Base-by-base conservation (phyloP, 2,888 invertebrate genomes). In the Masnerella sp. region DNA sequence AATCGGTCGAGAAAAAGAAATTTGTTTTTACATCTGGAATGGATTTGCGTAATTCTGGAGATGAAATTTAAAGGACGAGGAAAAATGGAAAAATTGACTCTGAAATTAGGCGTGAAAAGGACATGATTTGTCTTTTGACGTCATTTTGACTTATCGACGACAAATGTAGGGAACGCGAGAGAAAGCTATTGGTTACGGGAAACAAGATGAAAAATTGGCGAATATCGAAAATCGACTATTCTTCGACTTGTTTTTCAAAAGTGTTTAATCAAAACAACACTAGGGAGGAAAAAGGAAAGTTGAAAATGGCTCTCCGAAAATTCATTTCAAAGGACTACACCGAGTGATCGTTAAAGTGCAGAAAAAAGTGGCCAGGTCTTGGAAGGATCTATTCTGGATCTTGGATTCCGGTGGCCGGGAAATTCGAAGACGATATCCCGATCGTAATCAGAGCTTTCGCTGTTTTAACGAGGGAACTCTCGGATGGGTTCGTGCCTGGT, bases 401-500 rank as follows among this genome's bases (percentile, higher is more conserved):
- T 64, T 11, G 65, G 34, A 71, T 65, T 65, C 65, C 68, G 62
- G 56, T 51, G 51, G 59, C 49, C 70, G 70, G 70, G 54, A 76
- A 73, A 76, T 70, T 69, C 73, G 67, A 70, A 42, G 69, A 58
- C 74, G 71, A 76, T 76, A 64, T 74, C 71, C 61, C 61, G 71
- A 62, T 69, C 69, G 58, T 70, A 76, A 76, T 76, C 73, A 76
- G 62, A 68, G 67, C 73, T 76, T 72, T 70, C 58, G 58, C 59
- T 69, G 65, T 67, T 76, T 67, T 70, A 76, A 73, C 69, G 70
- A 64, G 61, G 59, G 52, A 72, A 42, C 68, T 71, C 54, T 62
- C 64, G 69, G 74, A 75, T 73, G 56, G 73, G 38, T 75, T 74
- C 65, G 71, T 71, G 74, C 74, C 70, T 73, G 71, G 74, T 74